phyloP scores from a whole-genome alignment of 2,797 vertebrate species.

The Pangasius larnaudii region DNA sequence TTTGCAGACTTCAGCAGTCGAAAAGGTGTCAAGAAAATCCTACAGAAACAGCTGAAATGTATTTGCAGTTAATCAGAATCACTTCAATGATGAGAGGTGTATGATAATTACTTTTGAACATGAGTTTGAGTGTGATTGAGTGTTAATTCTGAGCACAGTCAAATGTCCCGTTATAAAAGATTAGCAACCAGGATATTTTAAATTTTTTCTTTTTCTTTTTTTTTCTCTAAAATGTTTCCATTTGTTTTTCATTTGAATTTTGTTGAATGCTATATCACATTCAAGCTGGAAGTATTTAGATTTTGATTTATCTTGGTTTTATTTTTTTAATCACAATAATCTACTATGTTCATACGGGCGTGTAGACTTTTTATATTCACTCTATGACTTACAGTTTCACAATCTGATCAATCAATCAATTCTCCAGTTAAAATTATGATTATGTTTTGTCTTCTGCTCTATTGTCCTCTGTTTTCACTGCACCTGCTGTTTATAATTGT shows the following conservation, averaged over 20 bases:
- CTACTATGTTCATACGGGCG: background rate
- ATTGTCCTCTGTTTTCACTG: constrained; percentile 1
- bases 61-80: no score
- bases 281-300: background rate
- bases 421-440: constrained; percentile 25
- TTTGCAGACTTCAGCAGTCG: no score
- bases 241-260: background rate
- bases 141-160: no score
- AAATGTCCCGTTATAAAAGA: background rate
- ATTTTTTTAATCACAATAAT: background rate
- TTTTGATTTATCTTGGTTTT: background rate
- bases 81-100: no score
- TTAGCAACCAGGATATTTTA: background rate
- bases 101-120: no score
- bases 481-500: constrained; percentile 43
- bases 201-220: background rate
- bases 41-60: no score
- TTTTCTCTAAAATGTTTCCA: background rate
- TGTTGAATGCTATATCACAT: background rate
- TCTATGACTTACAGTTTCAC: constrained; percentile 3
- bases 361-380: background rate
- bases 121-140: no score
- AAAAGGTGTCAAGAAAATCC: no score
- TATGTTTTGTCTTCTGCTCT: constrained; percentile 12
- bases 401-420: constrained; percentile 27